These are phyloP conservation scores for Axis porcinus DNA, from an alignment of 2,113 vertebrate species.

Conservation along the genomic window DNA sequence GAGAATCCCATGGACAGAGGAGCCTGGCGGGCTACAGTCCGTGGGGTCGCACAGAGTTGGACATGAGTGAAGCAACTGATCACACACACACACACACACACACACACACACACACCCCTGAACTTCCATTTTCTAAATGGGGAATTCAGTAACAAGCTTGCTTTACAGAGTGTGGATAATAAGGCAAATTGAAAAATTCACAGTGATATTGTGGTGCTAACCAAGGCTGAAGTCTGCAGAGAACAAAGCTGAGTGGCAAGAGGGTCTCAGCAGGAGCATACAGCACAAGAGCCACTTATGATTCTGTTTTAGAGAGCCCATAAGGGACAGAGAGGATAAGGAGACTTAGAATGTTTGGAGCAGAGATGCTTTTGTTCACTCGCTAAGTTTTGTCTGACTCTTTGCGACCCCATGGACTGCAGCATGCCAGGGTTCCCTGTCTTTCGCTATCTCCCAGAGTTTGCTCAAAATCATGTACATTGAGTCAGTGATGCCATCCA, in stretches of 20 bases:
- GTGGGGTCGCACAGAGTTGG: no score
- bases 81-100: no score
- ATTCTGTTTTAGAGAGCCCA: background rate
- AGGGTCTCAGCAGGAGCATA: rapidly evolving
- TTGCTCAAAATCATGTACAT: no score
- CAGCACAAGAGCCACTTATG: rapidly evolving
- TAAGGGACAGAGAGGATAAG: background rate
- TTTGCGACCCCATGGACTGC: no score
- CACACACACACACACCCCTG: no score
- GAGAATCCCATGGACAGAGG: no score
- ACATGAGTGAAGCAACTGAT: no score
- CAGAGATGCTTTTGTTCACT: background rate
- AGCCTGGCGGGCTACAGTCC: no score
- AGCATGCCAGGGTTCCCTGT: no score
- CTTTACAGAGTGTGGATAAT: background rate
- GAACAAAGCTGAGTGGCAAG: background rate
- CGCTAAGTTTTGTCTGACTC: no score
- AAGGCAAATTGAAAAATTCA: background rate
- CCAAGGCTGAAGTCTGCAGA: background rate
- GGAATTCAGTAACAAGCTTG: background rate
- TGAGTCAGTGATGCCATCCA: no score
- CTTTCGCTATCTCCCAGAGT: no score
- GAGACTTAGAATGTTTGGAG: background rate
- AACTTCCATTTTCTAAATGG: background rate
- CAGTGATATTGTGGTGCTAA: background rate